These are phyloP conservation scores for Scatophagus argus DNA, from an alignment of 2,113 vertebrate genomes.

Conservation along the genomic window DNA sequence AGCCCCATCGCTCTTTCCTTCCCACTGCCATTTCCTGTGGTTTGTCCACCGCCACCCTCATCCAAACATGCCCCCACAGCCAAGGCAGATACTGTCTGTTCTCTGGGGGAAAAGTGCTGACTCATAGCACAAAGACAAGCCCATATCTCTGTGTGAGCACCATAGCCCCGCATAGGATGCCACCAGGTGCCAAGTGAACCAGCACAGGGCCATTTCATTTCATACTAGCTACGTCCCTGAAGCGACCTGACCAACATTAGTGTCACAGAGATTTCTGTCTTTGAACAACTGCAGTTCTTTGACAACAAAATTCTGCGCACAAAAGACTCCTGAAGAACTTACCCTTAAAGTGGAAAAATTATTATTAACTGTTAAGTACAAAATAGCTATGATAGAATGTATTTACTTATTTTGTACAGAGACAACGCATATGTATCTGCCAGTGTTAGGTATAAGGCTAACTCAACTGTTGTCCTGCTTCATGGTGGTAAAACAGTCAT, in stretches of 20 bases:
- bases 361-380: too few relatives aligned
- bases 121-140: slow-evolving; percentile 71
- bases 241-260: slow-evolving; percentile 6
- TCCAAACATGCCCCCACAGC: slow-evolving; percentile 52
- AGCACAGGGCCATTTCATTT: slow-evolving; percentile 31
- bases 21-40: slow-evolving; percentile 69
- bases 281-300: neutral
- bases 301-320: neutral
- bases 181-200: slow-evolving; percentile 54
- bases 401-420: too few relatives aligned
- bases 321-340: neutral
- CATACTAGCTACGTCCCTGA: slow-evolving; percentile 9
- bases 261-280: neutral
- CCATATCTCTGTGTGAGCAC: slow-evolving; percentile 53
- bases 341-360: too few relatives aligned
- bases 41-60: slow-evolving; percentile 41
- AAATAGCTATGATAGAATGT: too few relatives aligned
- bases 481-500: too few relatives aligned
- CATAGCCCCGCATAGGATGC: slow-evolving; percentile 32
- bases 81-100: slow-evolving; percentile 61
- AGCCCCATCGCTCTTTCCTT: slow-evolving; percentile 63
- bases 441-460: neutral
- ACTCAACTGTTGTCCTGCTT: neutral
- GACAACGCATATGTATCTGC: too few relatives aligned
- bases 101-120: slow-evolving; percentile 74